These are phyloP conservation scores for Sylvilagus bachmani DNA, from an alignment of 2,113 vertebrate species.

Conservation along the genomic window DNA sequence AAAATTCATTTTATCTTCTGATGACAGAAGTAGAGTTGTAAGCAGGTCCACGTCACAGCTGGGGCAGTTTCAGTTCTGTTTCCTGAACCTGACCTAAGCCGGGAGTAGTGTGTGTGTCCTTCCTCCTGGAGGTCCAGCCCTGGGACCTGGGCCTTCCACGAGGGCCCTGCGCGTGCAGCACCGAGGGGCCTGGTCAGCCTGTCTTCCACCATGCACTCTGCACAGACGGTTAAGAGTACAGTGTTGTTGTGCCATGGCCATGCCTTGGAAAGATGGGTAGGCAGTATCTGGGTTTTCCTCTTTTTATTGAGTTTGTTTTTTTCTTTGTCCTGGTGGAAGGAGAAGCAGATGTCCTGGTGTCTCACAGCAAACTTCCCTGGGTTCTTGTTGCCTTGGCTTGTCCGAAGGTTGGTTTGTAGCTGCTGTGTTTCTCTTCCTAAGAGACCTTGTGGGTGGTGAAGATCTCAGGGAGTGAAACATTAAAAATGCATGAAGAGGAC, in stretches of 20 bases:
- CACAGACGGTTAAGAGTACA: not conserved
- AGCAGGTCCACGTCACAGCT: not conserved
- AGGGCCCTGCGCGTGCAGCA: not conserved
- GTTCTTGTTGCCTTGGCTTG: not conserved
- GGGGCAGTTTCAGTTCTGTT: not conserved
- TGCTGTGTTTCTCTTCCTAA: conserved; percentile 56
- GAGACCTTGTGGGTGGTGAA: conserved; percentile 68
- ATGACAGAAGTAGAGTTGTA: conserved; percentile 57
- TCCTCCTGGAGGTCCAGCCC: not conserved
- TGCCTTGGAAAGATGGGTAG: not conserved
- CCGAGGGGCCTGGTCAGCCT: conserved; percentile 30
- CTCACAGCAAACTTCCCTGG: conserved; percentile 50
- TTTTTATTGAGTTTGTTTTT: not conserved
- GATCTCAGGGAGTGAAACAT: conserved; percentile 76
- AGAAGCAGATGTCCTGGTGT: conserved; percentile 31
- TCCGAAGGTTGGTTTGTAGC: conserved; percentile 68
- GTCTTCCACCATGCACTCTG: not conserved
- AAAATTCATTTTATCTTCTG: conserved; percentile 55
- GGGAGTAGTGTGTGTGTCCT: not conserved
- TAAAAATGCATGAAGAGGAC: conserved; percentile 85
- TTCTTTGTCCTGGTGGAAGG: not conserved
- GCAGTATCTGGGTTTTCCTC: not conserved
- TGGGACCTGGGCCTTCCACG: conserved; percentile 30
- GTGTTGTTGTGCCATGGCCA: not conserved
- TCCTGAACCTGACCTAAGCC: not conserved